Conservation (phyloP, 1,140 invertebrate species). For the Triops longicaudatus region DNA sequence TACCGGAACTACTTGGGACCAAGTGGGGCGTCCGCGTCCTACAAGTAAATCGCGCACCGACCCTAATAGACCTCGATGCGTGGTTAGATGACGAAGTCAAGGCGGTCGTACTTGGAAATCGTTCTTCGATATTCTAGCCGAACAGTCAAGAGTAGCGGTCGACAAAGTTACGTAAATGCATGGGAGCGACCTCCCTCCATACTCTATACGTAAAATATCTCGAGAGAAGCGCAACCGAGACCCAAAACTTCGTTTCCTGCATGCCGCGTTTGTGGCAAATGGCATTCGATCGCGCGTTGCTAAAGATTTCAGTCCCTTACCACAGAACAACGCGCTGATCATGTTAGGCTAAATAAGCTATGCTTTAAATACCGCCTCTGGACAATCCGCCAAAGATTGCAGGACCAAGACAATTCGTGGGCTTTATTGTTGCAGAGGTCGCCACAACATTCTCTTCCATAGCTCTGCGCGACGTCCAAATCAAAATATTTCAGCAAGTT, state of each 20-base stretch:
- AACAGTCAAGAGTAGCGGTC: background rate
- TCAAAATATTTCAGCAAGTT: too few relatives aligned
- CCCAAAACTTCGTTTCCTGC: background rate
- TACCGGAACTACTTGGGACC: background rate
- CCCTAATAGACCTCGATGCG: constrained; percentile 12
- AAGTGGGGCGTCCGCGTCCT: constrained; percentile 17
- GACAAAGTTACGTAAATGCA: too few relatives aligned
- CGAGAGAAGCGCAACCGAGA: background rate
- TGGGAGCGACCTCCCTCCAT: background rate
- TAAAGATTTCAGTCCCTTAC: background rate
- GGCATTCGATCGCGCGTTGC: background rate
- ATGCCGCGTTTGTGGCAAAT: background rate
- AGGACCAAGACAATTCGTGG: background rate
- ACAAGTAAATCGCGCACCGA: background rate
- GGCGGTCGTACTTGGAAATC: background rate
- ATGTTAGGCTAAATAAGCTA: background rate
- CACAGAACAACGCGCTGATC: background rate
- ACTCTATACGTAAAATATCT: background rate
- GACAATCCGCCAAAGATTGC: background rate
- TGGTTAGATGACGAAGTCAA: constrained; percentile 15
- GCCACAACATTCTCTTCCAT: constrained; percentile 13
- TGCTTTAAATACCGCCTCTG: background rate
- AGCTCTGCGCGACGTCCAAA: background rate
- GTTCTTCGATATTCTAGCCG: background rate
- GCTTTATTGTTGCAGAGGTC: background rate